A percentile compares a stretch with the other conserved stretches of the same genome.
phyloP scores from a whole-genome alignment of 2,113 vertebrate species.

The Cyanistes caeruleus region DNA sequence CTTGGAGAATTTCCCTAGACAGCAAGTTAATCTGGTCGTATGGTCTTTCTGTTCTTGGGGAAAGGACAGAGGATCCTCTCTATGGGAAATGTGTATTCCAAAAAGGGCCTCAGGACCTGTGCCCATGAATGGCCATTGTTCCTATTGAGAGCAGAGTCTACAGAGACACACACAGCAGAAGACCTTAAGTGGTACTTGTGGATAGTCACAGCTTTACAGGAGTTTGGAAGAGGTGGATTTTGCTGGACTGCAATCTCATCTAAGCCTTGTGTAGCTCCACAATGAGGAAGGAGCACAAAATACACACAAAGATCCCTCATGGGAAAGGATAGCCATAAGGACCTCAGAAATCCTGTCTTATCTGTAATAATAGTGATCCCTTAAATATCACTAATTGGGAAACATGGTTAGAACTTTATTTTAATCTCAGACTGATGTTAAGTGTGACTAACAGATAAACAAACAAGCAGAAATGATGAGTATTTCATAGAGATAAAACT shows the following conservation, averaged over 20 bases:
- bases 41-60: not conserved
- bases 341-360: not conserved
- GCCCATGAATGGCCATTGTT: accelerated
- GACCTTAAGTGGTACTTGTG: not conserved
- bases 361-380: not conserved
- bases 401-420: not conserved
- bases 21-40: not conserved
- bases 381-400: not conserved
- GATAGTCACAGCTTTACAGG: not conserved
- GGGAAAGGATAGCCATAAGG: not conserved
- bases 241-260: not conserved
- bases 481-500: not conserved
- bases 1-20: not conserved
- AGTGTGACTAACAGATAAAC: not conserved
- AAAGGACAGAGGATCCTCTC: not conserved
- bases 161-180: not conserved
- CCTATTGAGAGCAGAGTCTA: not conserved
- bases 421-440: not conserved
- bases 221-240: not conserved
- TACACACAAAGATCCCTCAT: accelerated
- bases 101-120: not conserved
- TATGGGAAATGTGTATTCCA: not conserved
- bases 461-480: not conserved
- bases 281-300: not conserved
- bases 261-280: not conserved